These are phyloP conservation scores for Daubentonia madagascariensis DNA, from an alignment of 2,113 vertebrate species.

Conservation along the genomic window DNA sequence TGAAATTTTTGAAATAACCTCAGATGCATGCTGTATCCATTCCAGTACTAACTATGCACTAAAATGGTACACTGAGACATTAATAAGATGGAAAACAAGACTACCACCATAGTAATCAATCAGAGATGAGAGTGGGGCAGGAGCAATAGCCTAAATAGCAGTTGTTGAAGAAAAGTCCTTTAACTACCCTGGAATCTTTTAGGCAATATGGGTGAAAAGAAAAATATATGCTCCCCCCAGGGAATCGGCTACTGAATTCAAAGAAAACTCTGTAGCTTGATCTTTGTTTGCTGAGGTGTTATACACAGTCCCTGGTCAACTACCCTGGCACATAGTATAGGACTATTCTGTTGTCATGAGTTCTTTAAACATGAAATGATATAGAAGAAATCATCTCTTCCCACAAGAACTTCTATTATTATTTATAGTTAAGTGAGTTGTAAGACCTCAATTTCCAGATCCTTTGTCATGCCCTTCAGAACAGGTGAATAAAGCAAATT, in stretches of 20 bases:
- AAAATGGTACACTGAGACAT: not conserved
- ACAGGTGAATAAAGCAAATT: not conserved
- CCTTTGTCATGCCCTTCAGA: not conserved
- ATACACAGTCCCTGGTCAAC: not conserved
- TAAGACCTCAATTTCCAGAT: not conserved
- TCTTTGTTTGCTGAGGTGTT: not conserved
- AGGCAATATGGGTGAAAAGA: not conserved
- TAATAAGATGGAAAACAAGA: not conserved
- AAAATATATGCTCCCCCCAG: not conserved
- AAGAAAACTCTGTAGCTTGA: not conserved
- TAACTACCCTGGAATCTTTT: not conserved
- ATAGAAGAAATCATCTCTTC: not conserved
- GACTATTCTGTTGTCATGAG: not conserved
- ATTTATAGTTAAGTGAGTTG: not conserved
- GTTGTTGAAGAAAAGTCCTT: not conserved
- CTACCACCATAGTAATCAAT: not conserved
- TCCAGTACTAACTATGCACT: not conserved
- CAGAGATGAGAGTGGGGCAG: not conserved
- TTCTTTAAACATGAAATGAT: not conserved
- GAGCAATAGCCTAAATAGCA: not conserved
- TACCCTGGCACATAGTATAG: not conserved
- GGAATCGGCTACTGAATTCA: not conserved
- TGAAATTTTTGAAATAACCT: not conserved
- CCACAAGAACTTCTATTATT: not conserved
- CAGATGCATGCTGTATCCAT: not conserved